These are phyloP conservation scores for Caracal caracal DNA, from an alignment of 2,113 vertebrate genomes.

Conservation along the genomic window DNA sequence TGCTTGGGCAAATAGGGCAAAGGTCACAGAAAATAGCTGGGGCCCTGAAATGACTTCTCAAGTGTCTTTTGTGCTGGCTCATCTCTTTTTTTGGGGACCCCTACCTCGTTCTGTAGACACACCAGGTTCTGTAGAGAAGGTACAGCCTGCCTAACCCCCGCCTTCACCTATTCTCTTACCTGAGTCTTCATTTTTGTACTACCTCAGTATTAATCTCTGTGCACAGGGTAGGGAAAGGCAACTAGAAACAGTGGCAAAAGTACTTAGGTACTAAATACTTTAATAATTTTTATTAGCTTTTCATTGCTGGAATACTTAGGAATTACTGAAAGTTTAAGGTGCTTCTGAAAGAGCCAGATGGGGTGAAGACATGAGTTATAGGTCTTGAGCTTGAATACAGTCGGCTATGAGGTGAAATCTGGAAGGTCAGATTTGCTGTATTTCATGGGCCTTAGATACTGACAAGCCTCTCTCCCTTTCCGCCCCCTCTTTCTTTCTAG, in stretches of 20 bases:
- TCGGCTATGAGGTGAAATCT: constrained; percentile 53
- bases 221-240: neutral
- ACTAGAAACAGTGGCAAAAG: constrained; percentile 50
- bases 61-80: neutral
- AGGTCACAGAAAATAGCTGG: neutral
- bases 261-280: constrained; percentile 62
- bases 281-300: constrained; percentile 77
- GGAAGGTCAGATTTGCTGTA: constrained; percentile 74
- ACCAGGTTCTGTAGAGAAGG: constrained; percentile 13
- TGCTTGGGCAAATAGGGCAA: neutral
- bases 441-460: constrained; percentile 80
- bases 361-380: constrained; percentile 59
- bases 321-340: constrained; percentile 79
- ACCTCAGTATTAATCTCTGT: constrained; percentile 38
- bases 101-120: neutral
- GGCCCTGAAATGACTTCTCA: neutral
- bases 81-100: neutral
- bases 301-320: constrained; percentile 76
- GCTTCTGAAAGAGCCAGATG: constrained; percentile 68
- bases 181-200: constrained; percentile 55
- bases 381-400: constrained; percentile 59
- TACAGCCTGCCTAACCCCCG: neutral
- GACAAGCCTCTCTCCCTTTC: constrained; percentile 74
- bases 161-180: neutral
- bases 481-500: neutral